Evolutionary conservation across 2,113 vertebrate species (phyloP).

Genomic region (Chascanopsetta lugubris): DNA sequence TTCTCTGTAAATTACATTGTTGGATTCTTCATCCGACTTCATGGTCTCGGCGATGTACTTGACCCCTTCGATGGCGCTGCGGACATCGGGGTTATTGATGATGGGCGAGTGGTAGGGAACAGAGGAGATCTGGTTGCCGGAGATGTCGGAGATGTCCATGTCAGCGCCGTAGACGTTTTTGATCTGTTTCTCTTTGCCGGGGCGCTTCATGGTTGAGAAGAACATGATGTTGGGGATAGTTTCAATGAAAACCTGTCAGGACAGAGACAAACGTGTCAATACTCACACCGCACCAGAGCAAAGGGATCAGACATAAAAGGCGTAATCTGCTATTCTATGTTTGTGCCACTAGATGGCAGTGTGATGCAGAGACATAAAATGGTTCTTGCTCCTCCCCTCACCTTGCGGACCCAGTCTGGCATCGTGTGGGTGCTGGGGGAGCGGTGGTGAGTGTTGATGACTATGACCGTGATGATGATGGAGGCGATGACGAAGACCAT

Average conservation of each 20-base stretch:
- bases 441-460: conserved; percentile 98
- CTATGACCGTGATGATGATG: conserved; percentile 96
- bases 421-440: conserved; percentile 96
- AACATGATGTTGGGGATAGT: conserved; percentile 96
- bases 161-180: conserved; percentile 87
- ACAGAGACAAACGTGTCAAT: conserved; percentile 5
- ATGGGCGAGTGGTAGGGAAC: conserved; percentile 88
- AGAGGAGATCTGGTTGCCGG: conserved; percentile 86
- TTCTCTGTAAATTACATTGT: conserved; percentile 81
- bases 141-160: conserved; percentile 96
- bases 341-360: conserved; percentile 67
- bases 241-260: conserved; percentile 89
- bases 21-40: conserved; percentile 95
- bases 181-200: conserved; percentile 86
- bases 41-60: conserved; percentile 96
- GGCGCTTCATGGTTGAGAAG: conserved; percentile 95
- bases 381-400: conserved; percentile 75
- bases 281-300: background rate
- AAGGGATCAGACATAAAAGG: background rate
- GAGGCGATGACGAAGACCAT: conserved; percentile 97
- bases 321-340: background rate
- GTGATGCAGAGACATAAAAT: conserved; percentile 30
- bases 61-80: conserved; percentile 93
- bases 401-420: conserved; percentile 95
- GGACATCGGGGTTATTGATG: conserved; percentile 92